Conservation (phyloP, 2,113 vertebrate genomes). For the Xiphophorus hellerii region DNA sequence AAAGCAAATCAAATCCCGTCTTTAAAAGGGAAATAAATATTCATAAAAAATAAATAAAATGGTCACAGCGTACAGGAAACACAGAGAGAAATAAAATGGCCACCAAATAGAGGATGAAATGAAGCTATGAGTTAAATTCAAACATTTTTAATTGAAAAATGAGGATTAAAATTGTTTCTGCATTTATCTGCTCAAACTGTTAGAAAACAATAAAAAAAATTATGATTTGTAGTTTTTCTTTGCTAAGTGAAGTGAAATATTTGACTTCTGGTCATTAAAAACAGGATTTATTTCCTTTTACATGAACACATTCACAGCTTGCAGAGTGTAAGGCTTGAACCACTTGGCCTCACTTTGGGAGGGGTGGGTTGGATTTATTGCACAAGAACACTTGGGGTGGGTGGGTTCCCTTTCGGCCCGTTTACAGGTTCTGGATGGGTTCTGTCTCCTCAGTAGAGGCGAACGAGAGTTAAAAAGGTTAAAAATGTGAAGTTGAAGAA, state of each 20-base stretch:
- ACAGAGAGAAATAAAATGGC: constrained; percentile 11
- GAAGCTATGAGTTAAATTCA: constrained; percentile 5
- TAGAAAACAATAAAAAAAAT: too few relatives aligned
- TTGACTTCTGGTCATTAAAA: not conserved
- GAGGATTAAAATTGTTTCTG: not conserved
- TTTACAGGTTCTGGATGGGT: constrained; percentile 2
- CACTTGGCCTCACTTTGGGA: constrained; percentile 34
- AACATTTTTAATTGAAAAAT: not conserved
- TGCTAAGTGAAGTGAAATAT: not conserved
- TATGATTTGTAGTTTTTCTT: not conserved
- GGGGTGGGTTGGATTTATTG: constrained; percentile 32
- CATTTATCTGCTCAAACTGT: constrained; percentile 9
- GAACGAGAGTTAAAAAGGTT: not conserved
- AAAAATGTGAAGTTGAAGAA: constrained; percentile 6
- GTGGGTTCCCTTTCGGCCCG: constrained; percentile 6
- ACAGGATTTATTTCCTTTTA: constrained; percentile 19
- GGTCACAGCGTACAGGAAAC: constrained; percentile 9
- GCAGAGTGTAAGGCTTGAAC: constrained; percentile 76
- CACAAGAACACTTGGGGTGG: constrained; percentile 40
- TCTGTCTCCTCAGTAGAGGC: not conserved
- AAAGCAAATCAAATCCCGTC: constrained; percentile 2
- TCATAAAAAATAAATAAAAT: constrained; percentile 64
- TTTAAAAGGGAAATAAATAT: constrained; percentile 54
- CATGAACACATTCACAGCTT: constrained; percentile 59
- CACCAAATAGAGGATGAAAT: not conserved